Base-by-base conservation (phyloP, 2,113 vertebrate species). In the Anolis carolinensis region DNA sequence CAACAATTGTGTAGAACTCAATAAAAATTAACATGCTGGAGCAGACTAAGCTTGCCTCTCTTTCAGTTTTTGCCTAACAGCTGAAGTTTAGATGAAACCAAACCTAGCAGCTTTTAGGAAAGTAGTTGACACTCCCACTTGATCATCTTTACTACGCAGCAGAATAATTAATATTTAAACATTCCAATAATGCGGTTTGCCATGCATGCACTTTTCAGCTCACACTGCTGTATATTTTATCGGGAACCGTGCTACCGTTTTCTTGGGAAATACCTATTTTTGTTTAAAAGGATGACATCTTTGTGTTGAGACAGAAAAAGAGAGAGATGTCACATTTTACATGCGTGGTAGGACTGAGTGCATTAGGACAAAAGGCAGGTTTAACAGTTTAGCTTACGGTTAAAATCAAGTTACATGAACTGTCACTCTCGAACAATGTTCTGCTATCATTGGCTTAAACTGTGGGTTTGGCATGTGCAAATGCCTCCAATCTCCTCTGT, bases 121-220 rank as follows among this genome's bases (percentile, higher is more conserved):
- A 97, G 97, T 97, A 97, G 97, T 98, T 98, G 97, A 98, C 97
- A 96, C 97, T 93, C 95, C 95, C 96, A 96, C 97, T 98, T 98
- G 97, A 98, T 99, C 98, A 99, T 99, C 98, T 98, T 98, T 98
- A 98, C 98, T 98, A 98, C 97, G 96, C 97, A 95, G 98, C 94
- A 94, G 97, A 98, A 97, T 97, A 99, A 99, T 99, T 99, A 99
- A 99, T 99, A 99, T 99, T 99, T 99, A 99, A 99, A 99, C 97
- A 99, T 98, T 99, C 97, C 98, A 99, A 99, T 99, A 99, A 99
- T 97, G 98, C 95, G 94, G 98, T 97, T 97, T 97, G 98, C 97
- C 98, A 98, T 97, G 97, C 97, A 96, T 98, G 97, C 98, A 98
- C 97, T 99, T 98, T 98, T 98, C 97, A 98, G 97, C 96, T 96